Base-by-base conservation (phyloP, 2,888 invertebrate genomes). In the Hydropsyche betteni region DNA sequence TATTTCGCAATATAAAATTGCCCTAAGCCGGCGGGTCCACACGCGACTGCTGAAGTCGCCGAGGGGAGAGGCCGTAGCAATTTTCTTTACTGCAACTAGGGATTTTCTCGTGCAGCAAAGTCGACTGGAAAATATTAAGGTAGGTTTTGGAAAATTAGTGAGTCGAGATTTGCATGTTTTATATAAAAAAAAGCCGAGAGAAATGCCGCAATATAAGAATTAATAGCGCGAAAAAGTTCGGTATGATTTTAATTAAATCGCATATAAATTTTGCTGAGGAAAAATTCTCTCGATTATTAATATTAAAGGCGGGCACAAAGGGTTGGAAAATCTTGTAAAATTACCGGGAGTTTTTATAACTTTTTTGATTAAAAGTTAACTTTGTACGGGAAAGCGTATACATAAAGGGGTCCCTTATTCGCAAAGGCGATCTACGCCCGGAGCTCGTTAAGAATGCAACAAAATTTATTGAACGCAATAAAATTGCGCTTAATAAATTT, bases 1-100 rank as follows among this genome's bases (percentile, higher is more conserved):
- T 79, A 77, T 78, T 78, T 78, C 75, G 75, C 74, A 76, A 77
- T 79, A 78, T 55, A 77, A 77, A 77, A 79, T 77, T 69, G 75
- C 77, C 76, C 77, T 75, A 77, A 78, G 77, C 74, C 61, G 33
- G 74, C 55, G 14, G 36, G 61, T 61, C 61, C 24, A 33, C 24
- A 12, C 24, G 34, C 36, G 34, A 12, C 64, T 34, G n/a, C 36
- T 36, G n/a, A 12, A 64, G 6, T 55, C 55, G n/a, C 14, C 5
- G 5, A 16, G 55, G 55, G 55, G 55, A 55, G 55, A 16, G 55
- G 55, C 55, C 6, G 55, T 16, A 24, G 58, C 58, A 58, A 58
- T 58, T 58, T 58, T 58, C 58, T 58, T 58, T 58, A 58, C 58
- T 58, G 58, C 58, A 58, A 4, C 24, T 8, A 4, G 16, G 58